Percentiles rank a stretch among this genome's conserved stretches.
These are phyloP conservation scores for Osmoderma eremita DNA, from an alignment of 2,888 invertebrate species.

Conservation along the genomic window DNA sequence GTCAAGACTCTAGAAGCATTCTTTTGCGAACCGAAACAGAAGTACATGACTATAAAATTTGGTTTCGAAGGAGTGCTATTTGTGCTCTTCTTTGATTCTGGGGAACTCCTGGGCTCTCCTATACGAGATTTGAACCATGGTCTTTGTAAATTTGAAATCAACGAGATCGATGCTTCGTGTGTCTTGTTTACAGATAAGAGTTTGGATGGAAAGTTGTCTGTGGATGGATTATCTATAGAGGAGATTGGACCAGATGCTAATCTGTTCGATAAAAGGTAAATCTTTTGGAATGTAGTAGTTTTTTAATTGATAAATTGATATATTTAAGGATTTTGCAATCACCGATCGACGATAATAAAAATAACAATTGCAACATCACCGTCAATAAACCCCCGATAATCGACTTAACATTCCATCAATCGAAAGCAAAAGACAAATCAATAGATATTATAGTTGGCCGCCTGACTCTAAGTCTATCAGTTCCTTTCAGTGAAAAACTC, in stretches of 20 bases:
- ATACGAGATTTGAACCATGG: conserved; percentile 78
- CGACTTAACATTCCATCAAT: conserved; percentile 74
- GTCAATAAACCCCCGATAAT: conserved; percentile 78
- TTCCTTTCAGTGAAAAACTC: conserved; percentile 72
- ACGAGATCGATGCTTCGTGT: conserved; percentile 72
- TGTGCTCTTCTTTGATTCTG: conserved; percentile 77
- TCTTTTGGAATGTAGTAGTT: conserved; percentile 24
- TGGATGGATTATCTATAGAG: conserved; percentile 75
- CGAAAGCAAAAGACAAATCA: conserved; percentile 70
- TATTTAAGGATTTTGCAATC: conserved; percentile 73
- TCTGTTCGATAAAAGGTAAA: conserved; percentile 70
- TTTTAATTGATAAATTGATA: background rate
- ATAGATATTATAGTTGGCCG: conserved; percentile 79
- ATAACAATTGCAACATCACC: conserved; percentile 65
- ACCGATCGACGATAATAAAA: conserved; percentile 69
- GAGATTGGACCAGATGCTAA: conserved; percentile 78
- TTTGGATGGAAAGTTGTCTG: conserved; percentile 74
- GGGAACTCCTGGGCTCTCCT: conserved; percentile 79
- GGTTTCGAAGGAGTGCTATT: conserved; percentile 77
- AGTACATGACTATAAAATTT: conserved; percentile 70
- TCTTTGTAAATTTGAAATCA: conserved; percentile 75
- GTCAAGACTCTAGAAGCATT: conserved; percentile 79
- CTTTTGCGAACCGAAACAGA: conserved; percentile 74
- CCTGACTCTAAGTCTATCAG: conserved; percentile 76
- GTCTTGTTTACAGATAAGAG: conserved; percentile 76